phyloP scores from a whole-genome alignment of 2,888 invertebrate species.

The Ceriagrion tenellum region DNA sequence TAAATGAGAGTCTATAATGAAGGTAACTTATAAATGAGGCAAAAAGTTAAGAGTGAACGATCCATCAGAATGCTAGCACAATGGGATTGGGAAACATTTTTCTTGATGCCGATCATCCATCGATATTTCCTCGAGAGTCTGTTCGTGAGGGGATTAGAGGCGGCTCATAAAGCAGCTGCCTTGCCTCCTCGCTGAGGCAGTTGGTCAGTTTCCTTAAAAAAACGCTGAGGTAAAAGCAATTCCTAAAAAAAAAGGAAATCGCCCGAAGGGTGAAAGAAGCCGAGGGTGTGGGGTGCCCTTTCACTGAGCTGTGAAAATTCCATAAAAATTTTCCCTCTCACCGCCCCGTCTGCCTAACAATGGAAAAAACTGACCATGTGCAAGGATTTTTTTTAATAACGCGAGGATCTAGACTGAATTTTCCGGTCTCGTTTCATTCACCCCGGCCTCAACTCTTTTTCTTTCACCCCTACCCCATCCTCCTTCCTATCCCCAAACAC shows the following conservation, averaged over 20 bases:
- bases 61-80: neutral
- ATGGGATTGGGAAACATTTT: neutral
- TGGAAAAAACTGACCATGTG: slow-evolving; percentile 65
- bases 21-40: neutral
- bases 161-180: slow-evolving; percentile 28
- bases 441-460: neutral
- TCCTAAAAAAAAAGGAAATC: slow-evolving; percentile 23
- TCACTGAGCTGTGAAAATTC: slow-evolving; percentile 63
- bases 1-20: neutral
- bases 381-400: slow-evolving; percentile 64
- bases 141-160: neutral
- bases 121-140: neutral
- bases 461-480: neutral
- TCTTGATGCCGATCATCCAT: neutral
- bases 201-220: slow-evolving; percentile 62
- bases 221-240: slow-evolving; percentile 29
- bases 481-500: neutral
- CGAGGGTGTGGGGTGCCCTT: neutral
- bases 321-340: slow-evolving; percentile 67
- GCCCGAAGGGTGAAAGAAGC: neutral
- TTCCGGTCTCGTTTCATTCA: slow-evolving; percentile 54
- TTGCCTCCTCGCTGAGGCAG: slow-evolving; percentile 39
- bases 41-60: neutral
- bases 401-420: slow-evolving; percentile 23
- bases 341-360: slow-evolving; percentile 51